Evolutionary conservation across 2,797 vertebrate species (phyloP), one percentile per base, ranked within the genome.

Genomic region (Ptychobarbus kaznakovi): DNA sequence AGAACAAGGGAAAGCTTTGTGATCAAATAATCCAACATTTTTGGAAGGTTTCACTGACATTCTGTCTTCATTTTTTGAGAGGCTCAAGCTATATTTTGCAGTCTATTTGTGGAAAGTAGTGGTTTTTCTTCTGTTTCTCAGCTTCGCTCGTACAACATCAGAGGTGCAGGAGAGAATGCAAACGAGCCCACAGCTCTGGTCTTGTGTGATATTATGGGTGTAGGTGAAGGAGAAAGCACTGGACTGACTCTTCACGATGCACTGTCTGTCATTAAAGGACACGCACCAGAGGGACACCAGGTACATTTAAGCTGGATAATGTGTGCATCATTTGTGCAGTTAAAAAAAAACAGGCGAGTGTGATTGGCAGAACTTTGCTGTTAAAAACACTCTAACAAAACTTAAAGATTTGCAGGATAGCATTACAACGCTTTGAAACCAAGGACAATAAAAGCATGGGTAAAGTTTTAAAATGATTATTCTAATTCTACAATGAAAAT

Each of bases 241-340:
- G 93, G 94, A 69, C 88, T 91, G 68, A 93, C 88, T 16, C 90
- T 95, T 22, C 90, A 93, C 58, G 93, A 95, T 84, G 85, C 91
- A 32, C 90, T 95, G 86, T 88, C 92, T 0, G 82, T 93, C 73
- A 83, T 95, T 77, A 94, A 94, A 89, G 95, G 95, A 25, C 93
- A 94, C 4, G 91, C 91, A 9, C 92, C 92, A 13, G 93, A 95
- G 38, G 93, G 93, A 76, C 91, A 95, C 89, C 92, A 87, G 92
- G 95, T 91, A 86, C 20, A 25, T 18, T 20, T 25, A 13, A 32
- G 53, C 2, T 46, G 20, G 18, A 28, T n/a, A 42, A 40, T 6
- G 61, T 20, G n/a, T 32, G 32, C 32, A 32, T 28, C 49, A 51
- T 7, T 32, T 7, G 20, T 66, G 20, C 22, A 22, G 28, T n/a